phyloP scores from a whole-genome alignment of 2,888 invertebrate genomes.

The Resseliella maxima region DNA sequence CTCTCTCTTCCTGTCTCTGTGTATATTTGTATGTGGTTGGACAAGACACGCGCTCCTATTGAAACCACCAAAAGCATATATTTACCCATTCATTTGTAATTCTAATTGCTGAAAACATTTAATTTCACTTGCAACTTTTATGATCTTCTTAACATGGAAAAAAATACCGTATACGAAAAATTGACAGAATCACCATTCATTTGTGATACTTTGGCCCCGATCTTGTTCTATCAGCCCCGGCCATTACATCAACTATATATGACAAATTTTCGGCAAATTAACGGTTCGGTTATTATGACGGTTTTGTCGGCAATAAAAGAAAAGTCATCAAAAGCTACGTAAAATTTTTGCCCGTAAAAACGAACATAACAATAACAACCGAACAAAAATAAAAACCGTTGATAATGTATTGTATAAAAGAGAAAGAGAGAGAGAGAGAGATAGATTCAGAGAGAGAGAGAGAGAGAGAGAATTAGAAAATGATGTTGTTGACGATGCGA shows the following conservation, averaged over 20 bases:
- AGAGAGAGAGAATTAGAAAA: neutral
- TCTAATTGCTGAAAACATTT: constrained; percentile 43
- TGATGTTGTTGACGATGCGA: neutral
- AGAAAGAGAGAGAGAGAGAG: no score
- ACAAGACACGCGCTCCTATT: neutral
- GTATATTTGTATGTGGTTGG: no score
- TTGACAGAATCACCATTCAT: neutral
- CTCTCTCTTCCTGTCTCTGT: no score
- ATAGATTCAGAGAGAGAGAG: neutral
- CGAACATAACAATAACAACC: constrained; percentile 51
- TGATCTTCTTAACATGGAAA: constrained; percentile 31
- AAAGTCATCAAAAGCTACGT: constrained; percentile 51
- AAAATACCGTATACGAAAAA: neutral
- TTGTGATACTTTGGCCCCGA: neutral
- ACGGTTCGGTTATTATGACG: constrained; percentile 39
- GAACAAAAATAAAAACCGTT: neutral
- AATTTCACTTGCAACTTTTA: constrained; percentile 36
- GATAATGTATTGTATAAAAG: no score
- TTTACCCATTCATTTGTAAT: constrained; percentile 41
- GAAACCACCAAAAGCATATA: neutral
- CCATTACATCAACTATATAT: neutral
- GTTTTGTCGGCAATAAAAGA: constrained; percentile 38
- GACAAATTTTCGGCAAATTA: constrained; percentile 53
- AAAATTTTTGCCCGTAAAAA: constrained; percentile 15
- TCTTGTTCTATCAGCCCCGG: neutral